Conservation (phyloP, 2,888 invertebrate genomes). For the Neria commutata region DNA sequence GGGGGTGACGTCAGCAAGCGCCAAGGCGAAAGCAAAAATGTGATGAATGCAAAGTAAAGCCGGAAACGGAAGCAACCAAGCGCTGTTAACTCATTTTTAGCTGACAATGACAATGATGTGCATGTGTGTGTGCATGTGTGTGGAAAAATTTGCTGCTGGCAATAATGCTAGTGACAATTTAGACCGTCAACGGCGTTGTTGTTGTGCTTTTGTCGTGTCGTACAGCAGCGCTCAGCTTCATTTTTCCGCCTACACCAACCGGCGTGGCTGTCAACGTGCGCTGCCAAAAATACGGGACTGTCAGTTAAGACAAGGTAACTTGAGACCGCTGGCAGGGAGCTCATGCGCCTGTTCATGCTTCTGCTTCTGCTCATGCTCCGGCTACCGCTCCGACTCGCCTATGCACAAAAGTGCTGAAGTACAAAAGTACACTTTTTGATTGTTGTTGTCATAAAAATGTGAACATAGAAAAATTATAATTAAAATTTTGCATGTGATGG, state of each 20-base stretch:
- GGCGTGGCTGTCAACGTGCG: no score
- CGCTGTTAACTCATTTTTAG: background rate
- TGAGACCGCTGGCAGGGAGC: no score
- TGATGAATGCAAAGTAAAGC: background rate
- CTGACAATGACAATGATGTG: slow-evolving; percentile 19
- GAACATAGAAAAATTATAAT: slow-evolving; percentile 54
- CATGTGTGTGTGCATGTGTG: background rate
- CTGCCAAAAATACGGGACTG: no score
- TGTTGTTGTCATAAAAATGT: slow-evolving; percentile 54
- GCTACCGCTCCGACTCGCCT: no score
- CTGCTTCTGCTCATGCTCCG: no score
- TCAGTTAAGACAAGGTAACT: no score
- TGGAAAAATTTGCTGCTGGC: slow-evolving; percentile 10
- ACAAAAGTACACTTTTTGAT: slow-evolving; percentile 53
- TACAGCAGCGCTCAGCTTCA: no score
- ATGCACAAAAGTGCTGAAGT: slow-evolving; percentile 30
- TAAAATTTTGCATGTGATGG: slow-evolving; percentile 48
- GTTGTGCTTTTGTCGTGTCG: no score
- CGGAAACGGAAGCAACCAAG: background rate
- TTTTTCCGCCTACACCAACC: no score
- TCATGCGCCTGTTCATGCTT: no score
- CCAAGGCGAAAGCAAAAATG: background rate
- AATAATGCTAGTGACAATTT: slow-evolving; percentile 22
- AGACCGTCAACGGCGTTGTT: no score
- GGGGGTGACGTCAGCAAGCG: background rate